Evolutionary conservation across 2,888 invertebrate species (phyloP), one percentile per base, ranked within the genome.

Genomic region (Volucella inflata): DNA sequence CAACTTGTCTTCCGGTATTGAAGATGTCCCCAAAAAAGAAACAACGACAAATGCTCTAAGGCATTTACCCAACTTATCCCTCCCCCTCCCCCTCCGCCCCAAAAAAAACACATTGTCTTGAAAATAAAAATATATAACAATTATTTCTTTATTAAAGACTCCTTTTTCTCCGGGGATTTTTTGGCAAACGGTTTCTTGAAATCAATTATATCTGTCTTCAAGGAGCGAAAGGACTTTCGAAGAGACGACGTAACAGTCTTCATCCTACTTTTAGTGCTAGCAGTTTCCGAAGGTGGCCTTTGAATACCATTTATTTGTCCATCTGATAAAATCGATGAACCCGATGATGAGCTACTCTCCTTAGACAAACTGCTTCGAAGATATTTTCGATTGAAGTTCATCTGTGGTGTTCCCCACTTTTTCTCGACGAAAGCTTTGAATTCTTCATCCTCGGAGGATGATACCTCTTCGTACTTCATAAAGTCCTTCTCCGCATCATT

Each of bases 301-400:
- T 57, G 68, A 0, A 44, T n/a, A 50, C 48, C 46, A 44, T 46
- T 72, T 1, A 17, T 44, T 14, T 64, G 12, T 3, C 70, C 53
- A 38, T 91, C 91, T 42, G n/a, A 30, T 6, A 40, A 59, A 62
- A 42, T 36, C 38, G 80, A 80, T 38, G 76, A 83, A 1, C 59
- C 62, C 38, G 87, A 87, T 59, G 79, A 84, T 6, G 89, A 88
- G 8, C 87, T 87, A 62, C 87, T 81, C 8, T 89, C 89, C 42
- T 88, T 89, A 40, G 88, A 78, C 0, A 16, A 21, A 8, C 88
- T 82, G n/a, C 79, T 88, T 16, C 88, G 88, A 57, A 91, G 88
- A 75, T 90, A 91, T 80, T 91, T 91, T n/a, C 91, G 89, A 88
- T 91, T 91, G 55, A 91, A 91, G 70, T 91, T 89, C 88, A 91